Conservation (phyloP, 2,888 invertebrate species). For the Papilio demoleus region DNA sequence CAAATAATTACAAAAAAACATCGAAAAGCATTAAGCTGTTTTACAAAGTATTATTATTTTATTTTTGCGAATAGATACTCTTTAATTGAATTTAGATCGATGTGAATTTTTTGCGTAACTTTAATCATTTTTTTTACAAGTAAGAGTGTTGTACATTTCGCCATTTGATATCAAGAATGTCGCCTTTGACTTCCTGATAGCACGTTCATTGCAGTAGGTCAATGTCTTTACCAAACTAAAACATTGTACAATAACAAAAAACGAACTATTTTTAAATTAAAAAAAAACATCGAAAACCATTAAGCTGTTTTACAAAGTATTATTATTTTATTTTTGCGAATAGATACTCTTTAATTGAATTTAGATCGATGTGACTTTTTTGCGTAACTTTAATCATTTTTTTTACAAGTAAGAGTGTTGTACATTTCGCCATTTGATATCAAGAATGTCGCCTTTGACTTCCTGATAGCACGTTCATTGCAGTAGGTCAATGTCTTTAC, state of each 20-base stretch:
- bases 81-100: too few species aligned
- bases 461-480: slow-evolving; percentile 30
- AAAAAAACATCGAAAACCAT: not conserved
- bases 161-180: slow-evolving; percentile 3
- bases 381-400: not conserved
- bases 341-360: too few species aligned
- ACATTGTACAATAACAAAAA: slow-evolving; percentile 26
- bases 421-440: slow-evolving; percentile 1
- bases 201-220: slow-evolving; percentile 26
- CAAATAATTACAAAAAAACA: too few species aligned
- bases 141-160: not conserved
- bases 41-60: too few species aligned
- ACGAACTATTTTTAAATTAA: not conserved
- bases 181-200: slow-evolving; percentile 37
- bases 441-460: slow-evolving; percentile 30
- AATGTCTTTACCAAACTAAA: slow-evolving; percentile 33
- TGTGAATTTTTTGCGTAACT: too few species aligned
- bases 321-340: too few species aligned
- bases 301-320: too few species aligned
- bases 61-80: too few species aligned
- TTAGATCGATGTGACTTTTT: too few species aligned
- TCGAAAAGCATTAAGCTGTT: too few species aligned
- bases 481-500: slow-evolving; percentile 35
- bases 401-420: not conserved
- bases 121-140: not conserved